Base-by-base conservation (phyloP, 2,113 vertebrate species). In the Hyla sarda region DNA sequence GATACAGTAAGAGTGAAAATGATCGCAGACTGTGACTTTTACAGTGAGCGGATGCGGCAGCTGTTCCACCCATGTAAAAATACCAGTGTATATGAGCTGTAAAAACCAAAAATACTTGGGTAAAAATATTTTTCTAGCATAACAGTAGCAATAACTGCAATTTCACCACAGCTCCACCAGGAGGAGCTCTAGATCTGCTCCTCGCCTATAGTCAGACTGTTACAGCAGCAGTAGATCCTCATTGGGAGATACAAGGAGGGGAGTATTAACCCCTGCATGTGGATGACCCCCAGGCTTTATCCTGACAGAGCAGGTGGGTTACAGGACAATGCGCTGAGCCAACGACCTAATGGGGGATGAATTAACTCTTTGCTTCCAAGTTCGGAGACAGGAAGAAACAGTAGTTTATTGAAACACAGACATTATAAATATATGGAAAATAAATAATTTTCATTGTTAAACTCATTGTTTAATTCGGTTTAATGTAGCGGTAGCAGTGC, bases 191-290 rank as follows among this genome's bases (percentile, higher is more conserved):
- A 11, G 76, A 1, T 25, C 65, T 45, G 48, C 75, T 13, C 58
- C 52, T n/a, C 8, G 23, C 17, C 37, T 45, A 2, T 17, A 34
- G 2, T n/a, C 45, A 76, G 58, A 37, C n/a, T 32, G 32, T 10
- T 34, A 25, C 25, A 73, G 54, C 47, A 30, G 52, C 72, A 62
- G 52, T 25, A 71, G 75, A 34, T 72, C 76, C 76, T 79, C 71
- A 72, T 79, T 79, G 37, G 76, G 84, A 80, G 65, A 80, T 72
- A 45, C 17, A 56, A 32, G 30, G 47, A 71, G 47, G 47, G 75
- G 67, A 41, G 62, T 10, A 71, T 32, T 30, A 47, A 41, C 52
- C 72, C 65, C 60, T 67, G 58, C 74, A 25, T 10, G n/a, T n/a
- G 28, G 48, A 37, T 85, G 75, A 79, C 41, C 56, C 56, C 34